Conservation (phyloP, 2,113 vertebrate genomes). For the Lota lota region DNA sequence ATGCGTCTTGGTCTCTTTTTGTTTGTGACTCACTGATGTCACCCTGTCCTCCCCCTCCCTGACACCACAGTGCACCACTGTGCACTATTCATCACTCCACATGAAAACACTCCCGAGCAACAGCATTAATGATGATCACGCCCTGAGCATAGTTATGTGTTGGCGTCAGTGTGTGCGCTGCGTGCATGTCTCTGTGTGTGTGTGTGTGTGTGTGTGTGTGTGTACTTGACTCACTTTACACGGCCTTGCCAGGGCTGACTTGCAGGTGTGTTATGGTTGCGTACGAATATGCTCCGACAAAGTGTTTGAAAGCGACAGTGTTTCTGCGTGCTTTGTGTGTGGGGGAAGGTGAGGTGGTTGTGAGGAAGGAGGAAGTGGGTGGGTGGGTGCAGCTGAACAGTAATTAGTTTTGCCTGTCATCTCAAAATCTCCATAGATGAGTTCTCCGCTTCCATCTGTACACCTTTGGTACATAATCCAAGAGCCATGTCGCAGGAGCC, state of each 20-base stretch:
- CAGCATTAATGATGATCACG: constrained; percentile 19
- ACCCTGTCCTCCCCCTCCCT: neutral
- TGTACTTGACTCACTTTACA: neutral
- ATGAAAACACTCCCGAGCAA: constrained; percentile 31
- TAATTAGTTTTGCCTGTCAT: constrained; percentile 65
- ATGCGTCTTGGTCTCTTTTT: constrained; percentile 1
- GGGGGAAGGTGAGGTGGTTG: neutral
- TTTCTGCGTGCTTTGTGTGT: constrained; percentile 17
- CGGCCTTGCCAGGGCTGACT: neutral
- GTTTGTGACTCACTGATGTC: constrained; percentile 18
- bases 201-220: constrained; percentile 4
- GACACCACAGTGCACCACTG: constrained; percentile 1
- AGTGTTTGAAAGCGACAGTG: neutral
- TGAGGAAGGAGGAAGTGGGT: neutral
- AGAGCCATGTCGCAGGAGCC: constrained; percentile 41
- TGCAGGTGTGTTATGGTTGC: neutral
- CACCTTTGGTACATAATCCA: constrained; percentile 50
- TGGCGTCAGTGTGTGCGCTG: neutral
- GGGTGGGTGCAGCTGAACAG: constrained; percentile 30
- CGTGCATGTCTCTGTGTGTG: constrained; percentile 4
- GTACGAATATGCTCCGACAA: neutral
- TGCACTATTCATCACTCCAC: constrained; percentile 30
- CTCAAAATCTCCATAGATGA: constrained; percentile 67
- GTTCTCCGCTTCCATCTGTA: constrained; percentile 49
- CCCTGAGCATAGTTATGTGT: constrained; percentile 14